Evolutionary conservation across 2,888 invertebrate species (phyloP).

Genomic region (Pandemis heparana): DNA sequence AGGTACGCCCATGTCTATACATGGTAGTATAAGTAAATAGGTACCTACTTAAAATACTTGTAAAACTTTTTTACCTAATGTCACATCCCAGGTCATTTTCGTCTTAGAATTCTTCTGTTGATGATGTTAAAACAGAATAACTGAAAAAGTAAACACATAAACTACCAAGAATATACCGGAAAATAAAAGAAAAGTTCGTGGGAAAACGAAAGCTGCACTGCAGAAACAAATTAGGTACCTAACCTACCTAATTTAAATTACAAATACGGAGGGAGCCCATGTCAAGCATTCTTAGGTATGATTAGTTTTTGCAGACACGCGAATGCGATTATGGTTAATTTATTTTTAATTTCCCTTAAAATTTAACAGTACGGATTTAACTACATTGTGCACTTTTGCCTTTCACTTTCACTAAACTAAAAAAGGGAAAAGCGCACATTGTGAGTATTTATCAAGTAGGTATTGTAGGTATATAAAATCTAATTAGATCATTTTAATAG

Average conservation of each 20-base stretch:
- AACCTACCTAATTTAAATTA: conserved; percentile 23
- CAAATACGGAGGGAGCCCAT: conserved; percentile 31
- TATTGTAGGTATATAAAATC: background rate
- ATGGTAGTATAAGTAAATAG: background rate
- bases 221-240: conserved; percentile 20
- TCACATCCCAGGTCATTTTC: conserved; percentile 76
- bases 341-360: background rate
- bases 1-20: background rate
- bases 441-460: background rate
- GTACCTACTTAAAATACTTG: background rate
- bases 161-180: background rate
- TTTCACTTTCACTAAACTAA: no score
- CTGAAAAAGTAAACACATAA: conserved; percentile 1
- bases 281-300: background rate
- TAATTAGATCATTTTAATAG: background rate
- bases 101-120: background rate
- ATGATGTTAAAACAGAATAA: conserved; percentile 4
- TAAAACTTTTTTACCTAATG: conserved; percentile 62
- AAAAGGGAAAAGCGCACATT: no score
- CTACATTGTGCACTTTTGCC: no score
- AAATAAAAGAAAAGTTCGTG: conserved; percentile 14
- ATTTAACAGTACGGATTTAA: background rate
- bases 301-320: background rate
- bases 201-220: conserved; percentile 37
- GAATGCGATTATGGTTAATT: background rate